Evolutionary conservation across 2,113 vertebrate genomes (phyloP).

Genomic region (Micromys minutus): DNA sequence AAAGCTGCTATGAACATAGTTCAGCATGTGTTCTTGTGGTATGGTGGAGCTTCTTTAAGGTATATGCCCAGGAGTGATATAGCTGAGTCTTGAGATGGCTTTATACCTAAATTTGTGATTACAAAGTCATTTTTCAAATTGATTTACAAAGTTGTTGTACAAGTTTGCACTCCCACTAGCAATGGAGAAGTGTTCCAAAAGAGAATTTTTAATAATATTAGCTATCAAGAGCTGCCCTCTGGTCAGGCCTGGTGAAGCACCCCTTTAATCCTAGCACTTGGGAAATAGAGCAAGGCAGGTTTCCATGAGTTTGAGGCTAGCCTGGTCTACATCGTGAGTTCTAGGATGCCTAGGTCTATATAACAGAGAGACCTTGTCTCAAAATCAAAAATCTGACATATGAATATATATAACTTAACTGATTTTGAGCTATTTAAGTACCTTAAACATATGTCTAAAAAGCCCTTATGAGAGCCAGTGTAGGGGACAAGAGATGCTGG

Average conservation of each 20-base stretch:
- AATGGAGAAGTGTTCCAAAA: too few relatives aligned
- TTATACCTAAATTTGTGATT: too few relatives aligned
- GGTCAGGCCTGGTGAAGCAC: not conserved
- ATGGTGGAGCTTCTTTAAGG: too few relatives aligned
- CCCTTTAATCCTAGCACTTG: not conserved
- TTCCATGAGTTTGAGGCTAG: not conserved
- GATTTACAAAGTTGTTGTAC: too few relatives aligned
- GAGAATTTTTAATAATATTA: not conserved
- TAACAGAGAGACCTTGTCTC: not conserved
- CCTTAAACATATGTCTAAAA: not conserved
- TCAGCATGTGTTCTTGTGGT: too few relatives aligned
- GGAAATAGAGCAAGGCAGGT: not conserved
- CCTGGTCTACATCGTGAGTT: not conserved
- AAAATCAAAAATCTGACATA: not conserved
- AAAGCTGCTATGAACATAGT: too few relatives aligned
- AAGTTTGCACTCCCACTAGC: too few relatives aligned
- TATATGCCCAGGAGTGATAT: too few relatives aligned
- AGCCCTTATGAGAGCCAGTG: not conserved
- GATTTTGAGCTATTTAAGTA: not conserved
- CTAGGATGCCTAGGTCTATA: not conserved
- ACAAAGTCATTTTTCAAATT: too few relatives aligned
- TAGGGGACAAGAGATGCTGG: not conserved
- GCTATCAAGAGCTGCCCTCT: slow-evolving; percentile 40
- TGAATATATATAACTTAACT: not conserved
- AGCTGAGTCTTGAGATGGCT: too few relatives aligned